Evolutionary conservation across 2,113 vertebrate species (phyloP), one percentile per base, ranked within the genome.

Genomic region (Hyaena hyaena): DNA sequence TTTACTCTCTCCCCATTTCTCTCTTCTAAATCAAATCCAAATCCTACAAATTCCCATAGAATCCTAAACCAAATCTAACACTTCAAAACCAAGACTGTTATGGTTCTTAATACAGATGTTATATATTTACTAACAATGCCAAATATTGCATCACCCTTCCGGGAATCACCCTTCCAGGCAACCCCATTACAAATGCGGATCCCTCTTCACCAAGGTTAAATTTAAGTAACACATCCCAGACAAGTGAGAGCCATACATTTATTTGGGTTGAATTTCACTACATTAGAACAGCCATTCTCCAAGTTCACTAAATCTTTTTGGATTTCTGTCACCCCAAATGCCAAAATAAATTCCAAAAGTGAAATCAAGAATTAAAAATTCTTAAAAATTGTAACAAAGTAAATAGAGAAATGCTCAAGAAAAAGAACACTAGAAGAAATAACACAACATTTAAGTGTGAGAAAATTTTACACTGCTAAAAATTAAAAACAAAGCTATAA

Each of bases 331-430:
- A 88, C 8, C 3, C 21, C 43, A 92, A 95, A 81, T 35, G 73
- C 55, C 53, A 93, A 88, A 96, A 80, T 77, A 77, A 71, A 55
- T 93, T 93, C 7, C 33, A 73, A 68, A 73, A 93, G n/a, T 85
- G 28, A 96, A 94, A 90, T 74, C 19, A 80, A 96, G 28, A 73
- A 55, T 82, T 63, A 73, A 82, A 92, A 92, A 61, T 58, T 68
- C 69, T 94, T 89, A 86, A 85, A 86, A 92, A 82, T 55, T 21
- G 86, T 21, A 93, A 90, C 39, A 80, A 88, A 69, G 0, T 85
- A 89, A 95, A 85, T 23, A 55, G 4, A 82, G 10, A 76, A 58
- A 71, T 66, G 10, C 24, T 53, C 1, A 63, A 66, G 88, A 82
- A 73, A 50, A 26, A 61, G 23, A 53, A 45, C 8, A 71, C 23